Base-by-base conservation (phyloP, 2,113 vertebrate species). In the Rhombomys opimus region DNA sequence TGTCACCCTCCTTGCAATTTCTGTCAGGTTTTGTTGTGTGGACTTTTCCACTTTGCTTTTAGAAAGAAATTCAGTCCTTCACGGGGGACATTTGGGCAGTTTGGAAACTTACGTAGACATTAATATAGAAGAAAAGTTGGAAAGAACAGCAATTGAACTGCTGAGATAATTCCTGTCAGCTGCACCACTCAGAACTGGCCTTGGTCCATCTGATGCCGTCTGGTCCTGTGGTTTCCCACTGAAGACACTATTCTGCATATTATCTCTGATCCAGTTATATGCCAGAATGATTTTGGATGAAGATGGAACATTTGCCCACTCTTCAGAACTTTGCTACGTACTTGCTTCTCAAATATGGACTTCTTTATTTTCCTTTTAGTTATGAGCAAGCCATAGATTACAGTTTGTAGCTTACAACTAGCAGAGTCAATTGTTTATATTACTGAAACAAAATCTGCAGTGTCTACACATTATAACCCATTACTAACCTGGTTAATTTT, bases 141-240 rank as follows among this genome's bases (percentile, higher is more conserved):
- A 93, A 94, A 87, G 59, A 93, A 81, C 27, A 61, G 32, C 52
- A 81, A 22, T 32, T 92, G 87, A 94, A 95, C 73, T 87, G 94
- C 90, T 85, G 84, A 88, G 95, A 92, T 96, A 95, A 97, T 97
- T 96, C 76, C 75, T 14, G 35, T 93, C 92, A 93, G 72, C 92
- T 96, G 85, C 68, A 87, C 25, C 67, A 38, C 72, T 70, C 59
- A 81, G 95, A 94, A 67, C 85, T 95, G 96, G 94, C 96, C 10
- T 35, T 9, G 12, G 23, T 95, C 92, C 96, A 95, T 57, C 54
- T 1, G 30, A 78, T 0, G 65, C 95, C 92, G 89, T 96, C 96
- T 96, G 91, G 92, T 81, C 92, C 80, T 90, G 52, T 61, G 63
- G 75, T 93, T 70, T 95, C 76, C 89, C 65, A 80, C 80, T 61